A percentile compares a stretch with the other conserved stretches of the same genome.
These are phyloP conservation scores for Halcyon badia DNA, from an alignment of 2,797 vertebrate species.

Conservation along the genomic window DNA sequence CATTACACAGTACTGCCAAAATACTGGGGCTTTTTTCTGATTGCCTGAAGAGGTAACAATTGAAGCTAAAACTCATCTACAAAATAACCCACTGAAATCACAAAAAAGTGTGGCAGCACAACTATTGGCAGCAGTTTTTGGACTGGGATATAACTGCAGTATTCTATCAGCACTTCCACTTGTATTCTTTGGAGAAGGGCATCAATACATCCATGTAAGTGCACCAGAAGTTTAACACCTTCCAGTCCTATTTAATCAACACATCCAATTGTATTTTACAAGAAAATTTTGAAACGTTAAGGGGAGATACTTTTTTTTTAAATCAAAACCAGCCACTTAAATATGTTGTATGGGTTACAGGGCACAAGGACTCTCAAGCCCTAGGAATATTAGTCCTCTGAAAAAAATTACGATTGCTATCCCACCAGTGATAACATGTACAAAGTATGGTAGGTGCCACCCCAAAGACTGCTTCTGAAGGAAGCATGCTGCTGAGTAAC, in stretches of 20 bases:
- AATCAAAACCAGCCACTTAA: not conserved
- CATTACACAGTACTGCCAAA: not conserved
- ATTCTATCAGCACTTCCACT: not conserved
- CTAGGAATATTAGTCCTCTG: not conserved
- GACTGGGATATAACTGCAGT: not conserved
- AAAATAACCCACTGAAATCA: not conserved
- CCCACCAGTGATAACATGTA: not conserved
- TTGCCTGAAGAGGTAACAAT: not conserved
- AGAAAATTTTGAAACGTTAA: not conserved
- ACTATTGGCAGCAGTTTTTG: not conserved
- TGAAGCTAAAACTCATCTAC: not conserved
- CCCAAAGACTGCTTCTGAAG: not conserved
- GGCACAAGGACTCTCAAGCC: not conserved
- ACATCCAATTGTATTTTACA: not conserved
- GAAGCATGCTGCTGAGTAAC: not conserved
- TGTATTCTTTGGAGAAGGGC: not conserved
- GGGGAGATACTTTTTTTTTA: not conserved
- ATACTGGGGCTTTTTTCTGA: not conserved
- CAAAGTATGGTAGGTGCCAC: not conserved
- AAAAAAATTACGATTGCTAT: not conserved
- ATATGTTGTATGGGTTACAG: not conserved
- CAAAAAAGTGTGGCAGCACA: not conserved
- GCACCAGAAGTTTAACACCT: not conserved
- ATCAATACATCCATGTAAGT: accelerated
- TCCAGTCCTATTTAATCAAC: not conserved